Evolutionary conservation across 2,113 vertebrate species (phyloP).

Genomic region (Rhinogobius similis): DNA sequence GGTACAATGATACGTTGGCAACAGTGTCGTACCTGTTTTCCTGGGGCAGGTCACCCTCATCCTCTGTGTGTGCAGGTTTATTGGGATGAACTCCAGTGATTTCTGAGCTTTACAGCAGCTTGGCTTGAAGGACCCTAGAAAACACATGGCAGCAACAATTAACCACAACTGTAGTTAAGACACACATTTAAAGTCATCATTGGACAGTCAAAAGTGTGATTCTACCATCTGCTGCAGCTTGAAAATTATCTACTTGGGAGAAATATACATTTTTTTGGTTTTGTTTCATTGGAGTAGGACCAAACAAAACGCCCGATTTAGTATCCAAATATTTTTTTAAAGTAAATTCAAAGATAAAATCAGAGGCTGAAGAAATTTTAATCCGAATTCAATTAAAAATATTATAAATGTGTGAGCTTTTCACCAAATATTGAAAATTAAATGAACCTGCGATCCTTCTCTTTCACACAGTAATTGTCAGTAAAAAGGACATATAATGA

Average conservation of each 20-base stretch:
- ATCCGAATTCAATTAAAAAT: conserved; percentile 16
- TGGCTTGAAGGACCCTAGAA: conserved; percentile 92
- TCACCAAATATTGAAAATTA: conserved; percentile 5
- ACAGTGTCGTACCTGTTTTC: conserved; percentile 84
- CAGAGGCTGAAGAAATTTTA: conserved; percentile 15
- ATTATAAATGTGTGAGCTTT: not conserved
- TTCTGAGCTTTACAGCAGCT: conserved; percentile 98
- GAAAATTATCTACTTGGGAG: not conserved
- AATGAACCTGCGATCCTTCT: not conserved
- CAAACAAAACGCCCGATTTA: not conserved
- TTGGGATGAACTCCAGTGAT: conserved; percentile 93
- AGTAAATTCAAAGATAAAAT: too few relatives aligned
- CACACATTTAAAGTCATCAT: not conserved
- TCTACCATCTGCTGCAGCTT: not conserved
- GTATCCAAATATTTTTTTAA: too few relatives aligned
- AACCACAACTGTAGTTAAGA: not conserved
- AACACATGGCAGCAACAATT: conserved; percentile 15
- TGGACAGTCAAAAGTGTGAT: too few relatives aligned
- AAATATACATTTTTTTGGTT: not conserved
- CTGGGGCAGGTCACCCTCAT: conserved; percentile 92
- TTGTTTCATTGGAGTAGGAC: not conserved
- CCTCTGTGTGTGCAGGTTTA: conserved; percentile 96
- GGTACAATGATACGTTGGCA: not conserved
- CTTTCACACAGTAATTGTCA: not conserved
- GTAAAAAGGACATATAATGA: not conserved